These are phyloP conservation scores for Agrochola macilenta DNA, from an alignment of 2,888 invertebrate genomes.

Conservation along the genomic window DNA sequence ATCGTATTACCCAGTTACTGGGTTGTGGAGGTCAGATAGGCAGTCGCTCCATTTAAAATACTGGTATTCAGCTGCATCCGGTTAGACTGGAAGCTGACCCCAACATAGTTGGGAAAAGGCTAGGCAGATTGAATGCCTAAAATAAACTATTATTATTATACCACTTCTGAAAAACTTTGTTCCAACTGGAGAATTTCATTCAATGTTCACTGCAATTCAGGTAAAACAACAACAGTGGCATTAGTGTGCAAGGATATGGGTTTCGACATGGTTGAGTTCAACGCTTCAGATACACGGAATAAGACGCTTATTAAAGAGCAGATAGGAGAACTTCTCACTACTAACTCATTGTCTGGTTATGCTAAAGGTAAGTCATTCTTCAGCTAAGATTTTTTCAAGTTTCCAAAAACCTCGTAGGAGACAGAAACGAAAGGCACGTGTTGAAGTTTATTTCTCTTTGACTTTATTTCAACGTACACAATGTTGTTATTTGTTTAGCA, in stretches of 20 bases:
- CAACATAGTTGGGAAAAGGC: too few species aligned
- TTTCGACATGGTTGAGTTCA: constrained; percentile 97
- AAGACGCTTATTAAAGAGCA: constrained; percentile 96
- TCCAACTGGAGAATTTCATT: not conserved
- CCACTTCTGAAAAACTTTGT: not conserved
- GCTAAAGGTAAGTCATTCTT: constrained; percentile 89
- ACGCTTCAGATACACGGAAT: constrained; percentile 99
- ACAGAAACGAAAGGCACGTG: not conserved
- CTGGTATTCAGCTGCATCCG: too few species aligned
- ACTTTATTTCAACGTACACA: not conserved
- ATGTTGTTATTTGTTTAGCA: not conserved
- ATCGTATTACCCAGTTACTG: too few species aligned
- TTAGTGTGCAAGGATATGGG: constrained; percentile 97
- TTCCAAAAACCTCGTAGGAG: not conserved
- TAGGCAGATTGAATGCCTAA: too few species aligned
- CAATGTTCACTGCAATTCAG: constrained; percentile 71
- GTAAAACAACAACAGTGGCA: constrained; percentile 97
- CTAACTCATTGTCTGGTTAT: constrained; percentile 93
- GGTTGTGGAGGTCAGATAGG: too few species aligned
- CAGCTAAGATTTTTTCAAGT: not conserved
- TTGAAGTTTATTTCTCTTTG: not conserved
- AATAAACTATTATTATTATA: not conserved
- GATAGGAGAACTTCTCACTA: constrained; percentile 95
- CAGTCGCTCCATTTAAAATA: too few species aligned
- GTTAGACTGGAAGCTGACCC: too few species aligned